Percentiles rank a stretch among this genome's conserved stretches.
Evolutionary conservation across 2,888 invertebrate species (phyloP).

Genomic region (Limnephilus auricula): DNA sequence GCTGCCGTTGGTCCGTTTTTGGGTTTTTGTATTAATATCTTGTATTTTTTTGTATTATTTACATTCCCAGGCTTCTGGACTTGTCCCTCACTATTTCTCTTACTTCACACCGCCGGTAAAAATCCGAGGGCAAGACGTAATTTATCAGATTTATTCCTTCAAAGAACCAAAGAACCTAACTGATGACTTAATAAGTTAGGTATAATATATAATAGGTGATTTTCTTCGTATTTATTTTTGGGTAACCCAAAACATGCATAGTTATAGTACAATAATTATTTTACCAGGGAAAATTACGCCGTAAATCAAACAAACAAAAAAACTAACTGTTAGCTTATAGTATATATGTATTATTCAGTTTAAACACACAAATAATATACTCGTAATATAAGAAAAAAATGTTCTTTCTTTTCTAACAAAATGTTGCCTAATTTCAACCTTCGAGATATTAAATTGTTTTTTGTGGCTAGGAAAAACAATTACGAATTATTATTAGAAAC

Average conservation of each 20-base stretch:
- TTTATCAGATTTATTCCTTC: neutral
- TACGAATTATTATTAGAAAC: too few relatives aligned
- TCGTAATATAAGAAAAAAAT: too few relatives aligned
- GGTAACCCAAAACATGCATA: neutral
- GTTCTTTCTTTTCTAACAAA: too few relatives aligned
- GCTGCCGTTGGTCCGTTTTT: constrained; percentile 25
- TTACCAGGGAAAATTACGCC: too few relatives aligned
- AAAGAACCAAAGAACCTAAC: neutral
- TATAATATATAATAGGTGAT: neutral
- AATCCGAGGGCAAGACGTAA: neutral
- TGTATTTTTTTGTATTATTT: constrained; percentile 31
- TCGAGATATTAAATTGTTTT: too few relatives aligned
- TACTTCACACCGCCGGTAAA: neutral
- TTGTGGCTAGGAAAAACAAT: too few relatives aligned
- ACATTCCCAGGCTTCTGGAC: constrained; percentile 46
- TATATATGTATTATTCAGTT: too few relatives aligned
- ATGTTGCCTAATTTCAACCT: too few relatives aligned
- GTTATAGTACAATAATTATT: too few relatives aligned
- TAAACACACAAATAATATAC: too few relatives aligned
- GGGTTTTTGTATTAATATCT: constrained; percentile 8
- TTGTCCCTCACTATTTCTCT: neutral
- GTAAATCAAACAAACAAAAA: too few relatives aligned
- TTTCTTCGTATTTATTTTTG: neutral
- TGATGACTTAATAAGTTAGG: neutral
- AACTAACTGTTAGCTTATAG: too few relatives aligned